Evolutionary conservation across 2,888 invertebrate species (phyloP).

Genomic region (Criorhina ranunculi): DNA sequence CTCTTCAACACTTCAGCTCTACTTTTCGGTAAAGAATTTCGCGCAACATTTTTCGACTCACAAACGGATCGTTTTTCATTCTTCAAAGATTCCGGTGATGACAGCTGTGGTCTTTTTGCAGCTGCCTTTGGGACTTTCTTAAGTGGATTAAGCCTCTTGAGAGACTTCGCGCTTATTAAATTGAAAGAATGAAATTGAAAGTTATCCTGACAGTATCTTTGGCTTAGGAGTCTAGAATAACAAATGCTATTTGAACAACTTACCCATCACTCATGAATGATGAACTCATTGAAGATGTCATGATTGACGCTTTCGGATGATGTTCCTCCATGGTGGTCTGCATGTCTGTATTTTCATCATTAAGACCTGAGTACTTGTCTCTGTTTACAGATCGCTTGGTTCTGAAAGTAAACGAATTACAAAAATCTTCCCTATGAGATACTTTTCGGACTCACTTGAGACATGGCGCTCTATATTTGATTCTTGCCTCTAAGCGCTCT

Average conservation of each 20-base stretch:
- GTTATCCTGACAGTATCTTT: slow-evolving; percentile 65
- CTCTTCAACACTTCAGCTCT: slow-evolving; percentile 23
- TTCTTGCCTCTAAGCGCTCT: slow-evolving; percentile 92
- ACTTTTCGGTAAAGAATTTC: slow-evolving; percentile 5
- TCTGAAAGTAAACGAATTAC: slow-evolving; percentile 79
- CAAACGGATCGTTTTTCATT: slow-evolving; percentile 19
- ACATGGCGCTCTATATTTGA: slow-evolving; percentile 90
- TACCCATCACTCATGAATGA: slow-evolving; percentile 81
- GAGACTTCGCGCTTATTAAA: slow-evolving; percentile 35
- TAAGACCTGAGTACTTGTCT: slow-evolving; percentile 81
- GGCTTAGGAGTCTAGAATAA: background rate
- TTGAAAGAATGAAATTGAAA: slow-evolving; percentile 21
- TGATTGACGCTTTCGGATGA: slow-evolving; percentile 66
- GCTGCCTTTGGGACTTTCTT: slow-evolving; percentile 8
- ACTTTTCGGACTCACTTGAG: slow-evolving; percentile 81
- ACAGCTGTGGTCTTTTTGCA: slow-evolving; percentile 2
- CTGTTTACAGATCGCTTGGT: slow-evolving; percentile 87
- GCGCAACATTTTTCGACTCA: background rate
- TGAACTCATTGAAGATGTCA: slow-evolving; percentile 80
- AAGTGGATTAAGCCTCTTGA: slow-evolving; percentile 32
- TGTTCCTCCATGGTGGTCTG: slow-evolving; percentile 59
- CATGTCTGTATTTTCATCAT: slow-evolving; percentile 84
- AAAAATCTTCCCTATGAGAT: slow-evolving; percentile 12
- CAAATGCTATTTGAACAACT: slow-evolving; percentile 51
- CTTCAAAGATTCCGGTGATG: slow-evolving; percentile 6